Percentiles rank a stretch among this genome's conserved stretches.
Conservation (phyloP, 2,888 invertebrate species). For the Argyresthia albistria region DNA sequence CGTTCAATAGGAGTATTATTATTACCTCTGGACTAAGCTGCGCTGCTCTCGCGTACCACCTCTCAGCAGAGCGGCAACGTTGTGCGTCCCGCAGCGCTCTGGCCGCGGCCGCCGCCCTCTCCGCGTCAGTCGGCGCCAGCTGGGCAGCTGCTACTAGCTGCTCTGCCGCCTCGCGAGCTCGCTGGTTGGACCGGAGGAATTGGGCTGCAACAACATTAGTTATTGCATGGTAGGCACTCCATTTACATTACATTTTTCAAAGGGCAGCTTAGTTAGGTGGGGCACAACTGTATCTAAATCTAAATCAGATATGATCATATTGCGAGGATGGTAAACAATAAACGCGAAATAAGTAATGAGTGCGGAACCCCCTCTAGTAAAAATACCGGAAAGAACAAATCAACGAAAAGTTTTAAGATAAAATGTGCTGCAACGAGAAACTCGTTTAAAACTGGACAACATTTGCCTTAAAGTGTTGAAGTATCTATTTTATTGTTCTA, state of each 20-base stretch:
- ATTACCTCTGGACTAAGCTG: constrained; percentile 73
- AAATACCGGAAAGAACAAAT: neutral
- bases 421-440: neutral
- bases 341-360: no score
- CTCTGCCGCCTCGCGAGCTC: constrained; percentile 86
- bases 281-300: no score
- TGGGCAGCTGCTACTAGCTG: constrained; percentile 86
- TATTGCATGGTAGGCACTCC: no score
- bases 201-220: constrained; percentile 75
- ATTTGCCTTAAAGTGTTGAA: neutral
- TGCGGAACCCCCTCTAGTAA: no score
- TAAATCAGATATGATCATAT: no score
- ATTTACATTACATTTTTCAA: no score
- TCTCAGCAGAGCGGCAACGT: constrained; percentile 86
- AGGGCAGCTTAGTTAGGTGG: no score
- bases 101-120: constrained; percentile 89
- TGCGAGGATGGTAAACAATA: no score
- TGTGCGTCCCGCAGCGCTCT: constrained; percentile 88
- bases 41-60: constrained; percentile 88
- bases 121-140: constrained; percentile 84
- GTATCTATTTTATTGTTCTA: neutral
- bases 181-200: constrained; percentile 85
- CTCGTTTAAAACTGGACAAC: neutral
- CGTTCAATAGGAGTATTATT: neutral
- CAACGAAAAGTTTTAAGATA: neutral